These are phyloP conservation scores for Calliopsis andreniformis DNA, from an alignment of 1,140 invertebrate genomes.

Conservation along the genomic window DNA sequence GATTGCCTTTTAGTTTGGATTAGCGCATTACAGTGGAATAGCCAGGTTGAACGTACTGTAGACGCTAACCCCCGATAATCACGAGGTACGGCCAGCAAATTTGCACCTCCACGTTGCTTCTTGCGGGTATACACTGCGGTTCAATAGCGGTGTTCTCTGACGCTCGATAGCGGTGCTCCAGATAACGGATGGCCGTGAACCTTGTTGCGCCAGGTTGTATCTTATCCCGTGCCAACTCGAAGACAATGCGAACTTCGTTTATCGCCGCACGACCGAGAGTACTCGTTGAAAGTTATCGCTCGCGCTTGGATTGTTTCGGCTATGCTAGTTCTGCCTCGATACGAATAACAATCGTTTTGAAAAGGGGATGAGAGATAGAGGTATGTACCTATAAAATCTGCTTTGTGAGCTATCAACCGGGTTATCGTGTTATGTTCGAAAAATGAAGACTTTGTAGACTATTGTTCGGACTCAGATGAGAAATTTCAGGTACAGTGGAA, in stretches of 20 bases:
- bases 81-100: constrained; percentile 17
- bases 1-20: no score
- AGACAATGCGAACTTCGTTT: constrained; percentile 12
- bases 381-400: neutral
- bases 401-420: neutral
- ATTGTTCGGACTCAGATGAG: no score
- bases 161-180: constrained; percentile 21
- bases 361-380: neutral
- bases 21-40: no score
- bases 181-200: constrained; percentile 41
- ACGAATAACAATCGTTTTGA: neutral
- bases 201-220: constrained; percentile 5
- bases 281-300: neutral
- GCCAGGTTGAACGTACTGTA: neutral
- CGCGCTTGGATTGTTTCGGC: neutral
- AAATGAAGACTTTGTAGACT: no score
- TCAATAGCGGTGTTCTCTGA: constrained; percentile 11
- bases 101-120: constrained; percentile 22
- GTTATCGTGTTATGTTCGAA: no score
- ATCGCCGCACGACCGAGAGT: neutral
- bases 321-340: neutral
- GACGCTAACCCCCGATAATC: constrained; percentile 25
- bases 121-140: constrained; percentile 14
- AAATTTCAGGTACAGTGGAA: no score
- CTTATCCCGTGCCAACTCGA: neutral